Percentiles rank a stretch among this genome's conserved stretches.
Evolutionary conservation across 2,888 invertebrate genomes (phyloP).

Genomic region (Epinotia ramella): DNA sequence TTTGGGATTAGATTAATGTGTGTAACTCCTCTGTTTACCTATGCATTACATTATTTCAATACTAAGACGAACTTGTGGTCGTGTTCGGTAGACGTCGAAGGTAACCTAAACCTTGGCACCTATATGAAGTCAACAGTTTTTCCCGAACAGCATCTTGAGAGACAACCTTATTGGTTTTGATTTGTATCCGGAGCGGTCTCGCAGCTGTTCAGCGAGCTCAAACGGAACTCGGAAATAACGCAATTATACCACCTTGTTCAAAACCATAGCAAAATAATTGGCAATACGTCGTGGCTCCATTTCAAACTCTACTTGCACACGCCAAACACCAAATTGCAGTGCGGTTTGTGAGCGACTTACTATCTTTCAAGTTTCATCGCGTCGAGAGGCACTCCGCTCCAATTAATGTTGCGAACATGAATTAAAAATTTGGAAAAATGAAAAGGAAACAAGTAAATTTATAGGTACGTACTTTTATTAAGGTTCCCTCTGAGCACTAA

Average conservation of each 20-base stretch:
- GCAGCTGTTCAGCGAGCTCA: constrained; percentile 50
- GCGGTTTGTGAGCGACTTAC: background rate
- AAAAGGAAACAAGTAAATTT: constrained; percentile 10
- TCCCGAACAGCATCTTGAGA: background rate
- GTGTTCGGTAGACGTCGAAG: too few species aligned
- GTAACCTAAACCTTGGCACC: too few species aligned
- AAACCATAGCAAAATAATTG: constrained; percentile 11
- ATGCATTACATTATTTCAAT: too few species aligned
- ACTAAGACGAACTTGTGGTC: too few species aligned
- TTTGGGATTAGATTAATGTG: too few species aligned
- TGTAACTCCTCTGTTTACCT: too few species aligned
- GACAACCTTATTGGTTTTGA: constrained; percentile 49
- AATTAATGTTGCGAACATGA: constrained; percentile 49
- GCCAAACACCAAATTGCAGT: background rate
- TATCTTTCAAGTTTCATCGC: constrained; percentile 48
- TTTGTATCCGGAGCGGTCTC: constrained; percentile 48
- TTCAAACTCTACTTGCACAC: background rate
- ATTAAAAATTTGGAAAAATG: constrained; percentile 24
- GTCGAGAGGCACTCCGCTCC: constrained; percentile 60
- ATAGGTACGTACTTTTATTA: background rate
- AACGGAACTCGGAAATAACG: constrained; percentile 64
- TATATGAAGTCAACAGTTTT: too few species aligned
- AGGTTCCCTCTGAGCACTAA: background rate
- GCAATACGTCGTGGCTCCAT: background rate
- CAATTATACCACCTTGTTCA: constrained; percentile 50